Conservation (phyloP, 2,113 vertebrate genomes). For the Pionites leucogaster region DNA sequence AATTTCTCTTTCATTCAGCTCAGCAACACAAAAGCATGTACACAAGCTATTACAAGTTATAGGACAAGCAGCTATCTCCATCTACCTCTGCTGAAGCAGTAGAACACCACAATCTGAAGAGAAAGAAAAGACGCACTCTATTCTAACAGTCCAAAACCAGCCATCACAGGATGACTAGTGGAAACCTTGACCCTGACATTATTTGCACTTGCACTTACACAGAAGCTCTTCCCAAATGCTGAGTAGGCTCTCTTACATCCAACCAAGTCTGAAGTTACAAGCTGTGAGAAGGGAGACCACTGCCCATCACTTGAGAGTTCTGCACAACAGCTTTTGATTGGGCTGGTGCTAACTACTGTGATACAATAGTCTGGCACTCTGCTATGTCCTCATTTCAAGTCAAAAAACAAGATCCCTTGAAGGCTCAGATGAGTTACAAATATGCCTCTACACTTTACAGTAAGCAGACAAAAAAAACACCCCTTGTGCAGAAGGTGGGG, state of each 20-base stretch:
- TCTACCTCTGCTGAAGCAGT: neutral
- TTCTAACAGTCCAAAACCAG: neutral
- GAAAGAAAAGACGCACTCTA: neutral
- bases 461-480: neutral
- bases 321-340: neutral
- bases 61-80: neutral
- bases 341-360: neutral
- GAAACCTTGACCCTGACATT: neutral
- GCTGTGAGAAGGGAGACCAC: neutral
- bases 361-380: neutral
- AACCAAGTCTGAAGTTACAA: neutral
- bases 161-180: neutral
- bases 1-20: neutral
- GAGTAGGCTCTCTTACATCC: neutral
- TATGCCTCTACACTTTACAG: neutral
- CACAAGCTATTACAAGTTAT: neutral
- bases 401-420: neutral
- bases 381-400: neutral
- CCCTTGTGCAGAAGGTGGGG: neutral
- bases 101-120: neutral
- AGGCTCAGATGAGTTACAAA: neutral
- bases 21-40: neutral
- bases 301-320: neutral
- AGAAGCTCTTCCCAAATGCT: neutral
- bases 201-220: neutral